Evolutionary conservation across 2,113 vertebrate genomes (phyloP).

Genomic region (Python bivittatus): DNA sequence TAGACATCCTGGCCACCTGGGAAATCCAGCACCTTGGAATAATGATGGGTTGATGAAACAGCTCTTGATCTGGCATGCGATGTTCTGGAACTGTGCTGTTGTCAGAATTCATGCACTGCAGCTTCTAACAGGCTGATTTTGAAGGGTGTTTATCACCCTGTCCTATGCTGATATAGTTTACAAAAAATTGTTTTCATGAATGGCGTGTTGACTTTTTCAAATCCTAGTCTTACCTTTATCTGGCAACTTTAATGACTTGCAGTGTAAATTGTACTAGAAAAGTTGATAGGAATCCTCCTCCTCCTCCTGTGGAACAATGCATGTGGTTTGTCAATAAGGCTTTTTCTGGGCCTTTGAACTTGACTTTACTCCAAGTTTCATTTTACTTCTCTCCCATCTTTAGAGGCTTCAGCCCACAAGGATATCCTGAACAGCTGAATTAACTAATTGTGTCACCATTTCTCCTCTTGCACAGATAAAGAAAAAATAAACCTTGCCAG

Average conservation of each 20-base stretch:
- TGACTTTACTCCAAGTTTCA: constrained; percentile 17
- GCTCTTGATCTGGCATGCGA: background rate
- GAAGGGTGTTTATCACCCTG: background rate
- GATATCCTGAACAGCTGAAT: constrained; percentile 11
- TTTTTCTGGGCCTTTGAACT: constrained; percentile 34
- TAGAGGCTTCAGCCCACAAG: constrained; percentile 39
- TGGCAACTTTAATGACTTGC: background rate
- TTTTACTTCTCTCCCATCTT: constrained; percentile 53
- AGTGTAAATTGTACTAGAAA: constrained; percentile 32
- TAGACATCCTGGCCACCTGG: no score
- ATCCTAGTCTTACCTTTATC: background rate
- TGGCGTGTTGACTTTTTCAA: background rate
- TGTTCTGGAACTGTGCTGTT: no score
- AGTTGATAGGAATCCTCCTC: constrained; percentile 33
- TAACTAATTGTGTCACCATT: constrained; percentile 67
- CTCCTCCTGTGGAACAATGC: background rate
- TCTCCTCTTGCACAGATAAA: constrained; percentile 77
- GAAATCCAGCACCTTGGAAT: no score
- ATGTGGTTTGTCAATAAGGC: constrained; percentile 53
- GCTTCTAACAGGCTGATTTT: no score
- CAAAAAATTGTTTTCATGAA: background rate
- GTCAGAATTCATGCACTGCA: no score
- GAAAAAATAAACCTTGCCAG: constrained; percentile 68
- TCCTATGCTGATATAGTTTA: background rate
- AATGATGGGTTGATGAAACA: no score